These are phyloP conservation scores for Ovibos moschatus DNA, from an alignment of 2,113 vertebrate genomes.

Conservation along the genomic window DNA sequence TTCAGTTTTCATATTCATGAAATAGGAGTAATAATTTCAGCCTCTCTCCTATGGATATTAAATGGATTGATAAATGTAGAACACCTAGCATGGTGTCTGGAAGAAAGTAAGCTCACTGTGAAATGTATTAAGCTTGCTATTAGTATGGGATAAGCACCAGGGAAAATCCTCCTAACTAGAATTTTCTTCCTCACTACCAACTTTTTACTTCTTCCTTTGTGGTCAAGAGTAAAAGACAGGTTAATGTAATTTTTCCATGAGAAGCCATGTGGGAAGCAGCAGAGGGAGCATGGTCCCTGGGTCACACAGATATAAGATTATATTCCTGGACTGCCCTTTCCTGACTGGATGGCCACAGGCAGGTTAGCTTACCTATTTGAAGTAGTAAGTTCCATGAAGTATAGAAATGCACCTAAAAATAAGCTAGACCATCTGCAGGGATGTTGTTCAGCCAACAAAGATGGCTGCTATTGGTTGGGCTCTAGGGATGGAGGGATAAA, in stretches of 20 bases:
- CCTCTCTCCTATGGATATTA: not conserved
- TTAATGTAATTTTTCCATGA: not conserved
- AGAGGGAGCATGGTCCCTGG: not conserved
- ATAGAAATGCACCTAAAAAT: not conserved
- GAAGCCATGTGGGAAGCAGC: not conserved
- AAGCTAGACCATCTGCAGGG: not conserved
- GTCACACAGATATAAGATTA: too few relatives aligned
- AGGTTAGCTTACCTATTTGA: not conserved
- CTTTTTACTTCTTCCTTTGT: not conserved
- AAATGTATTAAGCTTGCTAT: not conserved
- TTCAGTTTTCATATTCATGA: not conserved
- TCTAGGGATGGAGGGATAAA: not conserved
- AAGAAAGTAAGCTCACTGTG: not conserved
- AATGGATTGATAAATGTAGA: not conserved
- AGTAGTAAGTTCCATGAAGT: not conserved
- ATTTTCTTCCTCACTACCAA: not conserved
- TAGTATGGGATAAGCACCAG: not conserved
- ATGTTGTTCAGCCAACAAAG: not conserved
- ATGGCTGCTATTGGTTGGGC: not conserved
- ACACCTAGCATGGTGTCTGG: not conserved
- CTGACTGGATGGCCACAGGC: not conserved
- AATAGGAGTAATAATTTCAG: not conserved
- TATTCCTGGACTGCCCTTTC: not conserved
- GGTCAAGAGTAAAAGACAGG: not conserved
- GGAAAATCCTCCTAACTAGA: not conserved